These are phyloP conservation scores for Zosterops japonicus DNA, from an alignment of 2,113 vertebrate genomes.

Conservation along the genomic window DNA sequence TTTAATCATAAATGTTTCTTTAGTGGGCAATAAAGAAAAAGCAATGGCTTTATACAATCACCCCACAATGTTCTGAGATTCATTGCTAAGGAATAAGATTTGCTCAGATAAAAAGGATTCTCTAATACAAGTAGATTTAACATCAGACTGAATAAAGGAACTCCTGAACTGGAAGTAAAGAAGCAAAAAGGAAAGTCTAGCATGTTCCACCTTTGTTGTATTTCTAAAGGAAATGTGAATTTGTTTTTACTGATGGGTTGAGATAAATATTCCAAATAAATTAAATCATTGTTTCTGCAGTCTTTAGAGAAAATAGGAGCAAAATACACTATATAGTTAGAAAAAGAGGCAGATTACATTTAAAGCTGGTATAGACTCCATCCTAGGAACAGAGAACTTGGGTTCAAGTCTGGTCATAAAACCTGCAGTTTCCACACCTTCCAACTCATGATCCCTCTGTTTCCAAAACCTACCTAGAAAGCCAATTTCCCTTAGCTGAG, in stretches of 20 bases:
- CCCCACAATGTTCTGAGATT: slow-evolving; percentile 68
- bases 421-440: not conserved
- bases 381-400: not conserved
- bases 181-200: slow-evolving; percentile 33
- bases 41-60: slow-evolving; percentile 71
- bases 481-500: not conserved
- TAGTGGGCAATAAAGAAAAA: slow-evolving; percentile 73
- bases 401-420: not conserved
- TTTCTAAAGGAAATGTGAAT: slow-evolving; percentile 7
- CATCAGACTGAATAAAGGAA: slow-evolving; percentile 55
- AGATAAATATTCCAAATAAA: slow-evolving; percentile 14
- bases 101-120: slow-evolving; percentile 61
- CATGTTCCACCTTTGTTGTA: slow-evolving; percentile 9
- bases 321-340: not conserved
- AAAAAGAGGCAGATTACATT: not conserved
- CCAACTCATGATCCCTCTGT: not conserved
- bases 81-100: slow-evolving; percentile 70
- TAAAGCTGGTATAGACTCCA: not conserved
- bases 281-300: not conserved
- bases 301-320: not conserved
- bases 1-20: slow-evolving; percentile 77
- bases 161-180: slow-evolving; percentile 56
- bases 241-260: not conserved
- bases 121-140: slow-evolving; percentile 59
- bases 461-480: slow-evolving; percentile 25